These are phyloP conservation scores for Drosophila elegans DNA, from an alignment of 1,140 invertebrate species.

Conservation along the genomic window DNA sequence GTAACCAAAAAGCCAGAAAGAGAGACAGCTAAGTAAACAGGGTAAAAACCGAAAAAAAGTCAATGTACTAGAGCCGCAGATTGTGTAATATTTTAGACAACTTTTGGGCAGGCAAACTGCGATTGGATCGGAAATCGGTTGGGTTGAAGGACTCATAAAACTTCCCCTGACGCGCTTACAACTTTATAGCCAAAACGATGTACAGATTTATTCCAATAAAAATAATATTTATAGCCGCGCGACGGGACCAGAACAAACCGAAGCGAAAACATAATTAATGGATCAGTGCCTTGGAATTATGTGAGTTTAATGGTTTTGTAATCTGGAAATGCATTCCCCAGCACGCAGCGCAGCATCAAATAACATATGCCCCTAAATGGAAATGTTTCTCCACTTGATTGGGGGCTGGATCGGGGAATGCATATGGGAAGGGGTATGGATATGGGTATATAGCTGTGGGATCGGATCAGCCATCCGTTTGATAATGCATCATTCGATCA, in stretches of 20 bases:
- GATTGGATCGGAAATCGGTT: slow-evolving; percentile 22
- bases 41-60: slow-evolving; percentile 35
- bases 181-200: slow-evolving; percentile 8
- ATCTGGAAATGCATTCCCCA: slow-evolving; percentile 51
- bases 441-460: slow-evolving; percentile 2
- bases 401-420: not conserved
- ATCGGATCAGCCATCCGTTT: slow-evolving; percentile 34
- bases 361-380: slow-evolving; percentile 54
- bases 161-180: slow-evolving; percentile 5
- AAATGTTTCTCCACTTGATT: slow-evolving; percentile 38
- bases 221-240: slow-evolving; percentile 54
- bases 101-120: slow-evolving; percentile 4
- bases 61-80: slow-evolving; percentile 42
- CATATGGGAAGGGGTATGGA: not conserved
- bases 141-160: slow-evolving; percentile 17
- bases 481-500: slow-evolving; percentile 55
- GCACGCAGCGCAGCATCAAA: slow-evolving; percentile 29
- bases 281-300: slow-evolving; percentile 51
- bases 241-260: slow-evolving; percentile 27
- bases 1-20: slow-evolving; percentile 24
- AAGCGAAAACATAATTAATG: slow-evolving; percentile 68
- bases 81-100: slow-evolving; percentile 61
- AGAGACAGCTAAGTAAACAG: slow-evolving; percentile 21
- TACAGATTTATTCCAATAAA: slow-evolving; percentile 40
- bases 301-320: slow-evolving; percentile 49